phyloP scores from a whole-genome alignment of 2,797 vertebrate genomes.

The Diplodus puntazzo region DNA sequence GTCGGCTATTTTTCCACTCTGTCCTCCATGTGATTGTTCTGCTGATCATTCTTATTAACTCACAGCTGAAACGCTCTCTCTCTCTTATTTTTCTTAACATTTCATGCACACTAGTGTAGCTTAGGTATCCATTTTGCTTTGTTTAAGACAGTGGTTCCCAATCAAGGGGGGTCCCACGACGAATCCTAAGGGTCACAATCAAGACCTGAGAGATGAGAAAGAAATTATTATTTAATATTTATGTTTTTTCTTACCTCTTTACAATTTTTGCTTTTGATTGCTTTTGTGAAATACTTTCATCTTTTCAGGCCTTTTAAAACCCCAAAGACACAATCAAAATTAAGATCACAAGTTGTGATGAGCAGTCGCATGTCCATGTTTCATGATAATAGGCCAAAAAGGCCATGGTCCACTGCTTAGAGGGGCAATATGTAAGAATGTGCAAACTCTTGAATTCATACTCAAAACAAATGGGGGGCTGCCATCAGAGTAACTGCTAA shows the following conservation, averaged over 20 bases:
- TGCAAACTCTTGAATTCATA: too few species aligned
- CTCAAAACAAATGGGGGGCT: too few species aligned
- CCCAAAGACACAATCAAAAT: too few species aligned
- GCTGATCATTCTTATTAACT: neutral
- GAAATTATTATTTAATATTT: slow-evolving; percentile 6
- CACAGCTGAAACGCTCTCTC: neutral
- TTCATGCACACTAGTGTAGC: too few species aligned
- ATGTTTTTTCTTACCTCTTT: neutral
- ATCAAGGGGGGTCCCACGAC: neutral
- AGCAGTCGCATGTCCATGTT: neutral
- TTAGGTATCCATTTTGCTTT: neutral
- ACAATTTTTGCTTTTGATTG: too few species aligned
- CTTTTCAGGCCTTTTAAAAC: neutral
- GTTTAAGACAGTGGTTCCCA: neutral
- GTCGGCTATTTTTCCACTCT: neutral
- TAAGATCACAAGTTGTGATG: too few species aligned
- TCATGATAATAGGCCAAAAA: neutral
- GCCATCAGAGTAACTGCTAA: too few species aligned
- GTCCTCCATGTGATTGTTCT: slow-evolving; percentile 2
- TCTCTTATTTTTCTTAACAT: too few species aligned
- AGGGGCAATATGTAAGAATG: too few species aligned
- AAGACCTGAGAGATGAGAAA: neutral
- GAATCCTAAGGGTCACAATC: neutral
- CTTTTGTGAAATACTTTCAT: neutral
- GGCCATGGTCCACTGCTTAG: neutral